A percentile compares a stretch with the other conserved stretches of the same genome.
Conservation (phyloP, 1,140 invertebrate species). For the Macrobrachium nipponense region DNA sequence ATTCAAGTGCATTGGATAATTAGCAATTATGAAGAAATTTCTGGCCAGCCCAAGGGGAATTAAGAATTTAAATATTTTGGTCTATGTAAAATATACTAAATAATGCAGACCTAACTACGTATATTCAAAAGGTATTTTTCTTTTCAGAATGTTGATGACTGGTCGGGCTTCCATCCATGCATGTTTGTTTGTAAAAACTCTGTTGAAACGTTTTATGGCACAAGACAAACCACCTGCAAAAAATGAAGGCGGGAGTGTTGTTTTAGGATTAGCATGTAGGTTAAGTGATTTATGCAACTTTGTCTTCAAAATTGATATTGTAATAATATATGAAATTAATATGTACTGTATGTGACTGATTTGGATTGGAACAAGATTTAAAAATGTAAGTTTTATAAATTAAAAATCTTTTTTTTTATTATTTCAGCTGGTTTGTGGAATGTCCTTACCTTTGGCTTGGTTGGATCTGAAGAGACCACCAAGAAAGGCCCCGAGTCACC, state of each 20-base stretch:
- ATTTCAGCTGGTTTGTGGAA: conserved; percentile 84
- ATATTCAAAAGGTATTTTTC: conserved; percentile 65
- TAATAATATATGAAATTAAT: background rate
- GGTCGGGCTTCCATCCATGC: conserved; percentile 79
- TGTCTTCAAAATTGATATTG: background rate
- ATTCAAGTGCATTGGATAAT: conserved; percentile 24
- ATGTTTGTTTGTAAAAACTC: conserved; percentile 79
- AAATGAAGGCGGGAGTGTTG: conserved; percentile 80
- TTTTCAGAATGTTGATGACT: conserved; percentile 78
- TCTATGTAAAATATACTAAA: too few species aligned
- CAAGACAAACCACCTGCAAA: conserved; percentile 79
- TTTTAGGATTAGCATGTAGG: conserved; percentile 84
- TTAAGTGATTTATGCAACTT: conserved; percentile 49
- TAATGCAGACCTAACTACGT: too few species aligned
- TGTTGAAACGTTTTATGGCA: conserved; percentile 83
- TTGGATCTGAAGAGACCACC: conserved; percentile 70
- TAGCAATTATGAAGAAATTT: too few species aligned
- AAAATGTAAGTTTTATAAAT: conserved; percentile 16
- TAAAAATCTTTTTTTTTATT: background rate
- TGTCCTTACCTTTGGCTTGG: conserved; percentile 76
- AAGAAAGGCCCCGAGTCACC: conserved; percentile 81
- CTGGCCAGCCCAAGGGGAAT: too few species aligned
- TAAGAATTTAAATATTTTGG: too few species aligned
- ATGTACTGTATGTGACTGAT: too few species aligned
- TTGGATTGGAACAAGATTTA: too few species aligned